A percentile compares a stretch with the other conserved stretches of the same genome.
Evolutionary conservation across 2,113 vertebrate species (phyloP).

Genomic region (Etheostoma spectabile): DNA sequence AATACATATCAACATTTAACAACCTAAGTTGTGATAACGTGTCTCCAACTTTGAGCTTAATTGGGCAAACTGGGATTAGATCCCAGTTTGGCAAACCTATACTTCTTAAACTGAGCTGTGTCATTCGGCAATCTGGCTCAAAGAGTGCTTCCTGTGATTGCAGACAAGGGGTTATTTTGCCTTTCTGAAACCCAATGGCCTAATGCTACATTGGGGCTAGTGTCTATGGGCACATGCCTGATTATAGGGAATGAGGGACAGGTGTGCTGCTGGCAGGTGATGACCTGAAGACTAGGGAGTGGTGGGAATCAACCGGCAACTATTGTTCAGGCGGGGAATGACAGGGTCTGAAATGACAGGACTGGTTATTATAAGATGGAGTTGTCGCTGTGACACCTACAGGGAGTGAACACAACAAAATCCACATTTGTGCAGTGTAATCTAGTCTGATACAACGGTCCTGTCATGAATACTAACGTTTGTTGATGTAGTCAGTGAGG

Average conservation of each 20-base stretch:
- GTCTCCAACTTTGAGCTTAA: slow-evolving; percentile 35
- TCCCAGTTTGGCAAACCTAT: slow-evolving; percentile 29
- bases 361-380: neutral
- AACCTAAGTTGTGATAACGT: slow-evolving; percentile 37
- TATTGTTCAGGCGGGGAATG: neutral
- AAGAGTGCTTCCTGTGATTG: neutral
- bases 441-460: neutral
- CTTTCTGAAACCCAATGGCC: neutral
- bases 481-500: no score
- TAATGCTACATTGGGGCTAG: neutral
- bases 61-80: slow-evolving; percentile 10
- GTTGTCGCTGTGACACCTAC: neutral
- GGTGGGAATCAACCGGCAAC: neutral
- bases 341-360: slow-evolving; percentile 14
- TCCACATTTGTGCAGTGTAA: neutral
- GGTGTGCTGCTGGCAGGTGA: slow-evolving; percentile 17
- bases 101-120: slow-evolving; percentile 12
- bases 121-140: slow-evolving; percentile 16
- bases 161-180: slow-evolving; percentile 11
- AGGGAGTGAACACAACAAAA: neutral
- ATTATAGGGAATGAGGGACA: neutral
- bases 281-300: neutral
- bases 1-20: slow-evolving; percentile 17
- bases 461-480: no score
- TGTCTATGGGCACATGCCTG: neutral